These are phyloP conservation scores for Drosophila yakuba DNA, from an alignment of 1,140 invertebrate species.

Conservation along the genomic window DNA sequence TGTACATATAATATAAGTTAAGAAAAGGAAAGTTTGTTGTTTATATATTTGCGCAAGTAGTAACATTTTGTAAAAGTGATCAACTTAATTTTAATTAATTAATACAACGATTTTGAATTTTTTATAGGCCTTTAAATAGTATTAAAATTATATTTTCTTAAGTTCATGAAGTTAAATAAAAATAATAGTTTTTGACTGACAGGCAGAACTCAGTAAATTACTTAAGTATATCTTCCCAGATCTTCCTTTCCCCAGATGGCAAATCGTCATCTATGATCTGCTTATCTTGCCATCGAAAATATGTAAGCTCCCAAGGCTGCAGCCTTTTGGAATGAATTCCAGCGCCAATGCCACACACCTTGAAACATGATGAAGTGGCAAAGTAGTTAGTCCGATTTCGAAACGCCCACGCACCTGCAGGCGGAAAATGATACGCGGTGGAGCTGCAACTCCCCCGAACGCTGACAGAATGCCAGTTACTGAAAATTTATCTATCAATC, in stretches of 20 bases:
- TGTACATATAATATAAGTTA: too few relatives aligned
- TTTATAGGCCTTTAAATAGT: too few relatives aligned
- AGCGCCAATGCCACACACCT: conserved; percentile 63
- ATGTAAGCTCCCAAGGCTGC: conserved; percentile 21
- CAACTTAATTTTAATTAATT: too few relatives aligned
- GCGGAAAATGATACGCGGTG: conserved; percentile 32
- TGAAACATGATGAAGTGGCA: conserved; percentile 77
- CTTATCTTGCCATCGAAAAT: conserved; percentile 31
- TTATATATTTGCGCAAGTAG: too few relatives aligned
- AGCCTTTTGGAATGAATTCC: conserved; percentile 27
- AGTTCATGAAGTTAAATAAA: too few relatives aligned
- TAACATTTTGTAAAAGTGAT: too few relatives aligned
- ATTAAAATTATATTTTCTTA: too few relatives aligned
- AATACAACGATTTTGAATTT: too few relatives aligned
- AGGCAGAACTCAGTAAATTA: not conserved
- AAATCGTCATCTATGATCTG: conserved; percentile 14
- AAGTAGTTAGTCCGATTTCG: conserved; percentile 67
- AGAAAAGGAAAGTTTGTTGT: too few relatives aligned
- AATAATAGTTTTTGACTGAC: too few relatives aligned
- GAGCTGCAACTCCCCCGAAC: conserved; percentile 28
- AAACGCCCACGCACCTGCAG: conserved; percentile 72
- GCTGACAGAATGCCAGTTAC: conserved; percentile 77
- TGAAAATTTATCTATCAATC: conserved; percentile 79
- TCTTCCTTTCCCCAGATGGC: not conserved
- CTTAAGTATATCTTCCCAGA: not conserved